Evolutionary conservation across 1,140 invertebrate species (phyloP), one percentile per base, ranked within the genome.

Genomic region (Nebria ingens): DNA sequence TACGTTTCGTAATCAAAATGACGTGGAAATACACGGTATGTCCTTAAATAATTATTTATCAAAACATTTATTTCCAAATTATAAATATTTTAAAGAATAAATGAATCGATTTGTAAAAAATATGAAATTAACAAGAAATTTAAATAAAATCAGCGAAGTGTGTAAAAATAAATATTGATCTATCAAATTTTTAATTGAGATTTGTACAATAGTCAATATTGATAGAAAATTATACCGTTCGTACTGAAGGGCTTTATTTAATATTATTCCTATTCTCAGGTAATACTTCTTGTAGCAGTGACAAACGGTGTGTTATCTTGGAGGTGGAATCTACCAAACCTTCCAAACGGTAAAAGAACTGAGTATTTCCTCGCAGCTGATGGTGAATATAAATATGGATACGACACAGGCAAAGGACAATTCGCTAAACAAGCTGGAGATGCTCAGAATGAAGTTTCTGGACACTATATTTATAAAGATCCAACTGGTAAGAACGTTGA

Each of bases 351-450:
- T 19, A 53, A 57, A 15, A 29, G 61, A 17, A 34, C 56, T 2
- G 54, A 64, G 51, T 64, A 56, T 51, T 55, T 58, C 12, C 34
- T 63, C 34, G 42, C 58, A 13, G 49, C 57, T 20, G 54, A 61
- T 52, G 61, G 63, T 2, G 53, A 23, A 3, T 64, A 63, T 52
- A 59, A 57, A 52, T 64, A 55, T 23, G 63, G 63, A 1, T 64
- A 63, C 25, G 61, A 64, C 52, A 64, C 63, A n/a, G 61, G 63
- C 0, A 56, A 57, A 21, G 56, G 55, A 9, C 23, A 21, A 21
- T 55, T 56, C 38, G 51, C 38, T 0, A 59, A 58, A 15, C 53
- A 57, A 52, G 52, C 53, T 17, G 56, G 25, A 13, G 60, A 61
- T 53, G 22, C 59, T n/a, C 40, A 53, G 3, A 62, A 64, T 34